phyloP scores from a whole-genome alignment of 2,797 vertebrate genomes.

The Sebastes vulpes region DNA sequence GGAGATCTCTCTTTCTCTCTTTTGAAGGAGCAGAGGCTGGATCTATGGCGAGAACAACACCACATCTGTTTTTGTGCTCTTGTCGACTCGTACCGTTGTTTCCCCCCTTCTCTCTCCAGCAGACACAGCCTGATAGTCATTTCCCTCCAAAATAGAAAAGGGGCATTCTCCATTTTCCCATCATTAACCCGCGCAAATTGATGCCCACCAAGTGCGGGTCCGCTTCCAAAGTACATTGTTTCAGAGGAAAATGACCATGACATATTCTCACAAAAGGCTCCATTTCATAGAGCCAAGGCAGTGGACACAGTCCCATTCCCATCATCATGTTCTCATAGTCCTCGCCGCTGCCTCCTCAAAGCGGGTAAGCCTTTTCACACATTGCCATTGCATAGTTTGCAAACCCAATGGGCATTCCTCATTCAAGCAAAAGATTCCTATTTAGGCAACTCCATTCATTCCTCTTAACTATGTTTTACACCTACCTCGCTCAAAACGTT shows the following conservation, averaged over 20 bases:
- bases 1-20: constrained; percentile 72
- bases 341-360: constrained; percentile 70
- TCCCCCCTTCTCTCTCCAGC: constrained; percentile 25
- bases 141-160: constrained; percentile 64
- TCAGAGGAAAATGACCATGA: constrained; percentile 81
- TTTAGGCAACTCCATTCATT: constrained; percentile 76
- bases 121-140: constrained; percentile 42
- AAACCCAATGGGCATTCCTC: constrained; percentile 64
- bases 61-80: constrained; percentile 82
- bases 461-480: constrained; percentile 45
- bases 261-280: constrained; percentile 78
- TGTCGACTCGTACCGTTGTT: constrained; percentile 73
- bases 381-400: constrained; percentile 69
- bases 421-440: constrained; percentile 74
- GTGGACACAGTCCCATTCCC: constrained; percentile 67
- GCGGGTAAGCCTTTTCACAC: constrained; percentile 64
- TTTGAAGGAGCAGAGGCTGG: constrained; percentile 74
- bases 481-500: constrained; percentile 48
- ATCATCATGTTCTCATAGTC: constrained; percentile 77
- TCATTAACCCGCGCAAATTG: constrained; percentile 70
- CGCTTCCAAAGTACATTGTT: constrained; percentile 84
- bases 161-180: constrained; percentile 69
- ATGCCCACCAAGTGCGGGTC: constrained; percentile 76
- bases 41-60: constrained; percentile 77
- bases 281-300: constrained; percentile 70